A percentile compares a stretch with the other conserved stretches of the same genome.
Conservation (phyloP, 1,140 invertebrate species). For the Neotoxoptera formosana region DNA sequence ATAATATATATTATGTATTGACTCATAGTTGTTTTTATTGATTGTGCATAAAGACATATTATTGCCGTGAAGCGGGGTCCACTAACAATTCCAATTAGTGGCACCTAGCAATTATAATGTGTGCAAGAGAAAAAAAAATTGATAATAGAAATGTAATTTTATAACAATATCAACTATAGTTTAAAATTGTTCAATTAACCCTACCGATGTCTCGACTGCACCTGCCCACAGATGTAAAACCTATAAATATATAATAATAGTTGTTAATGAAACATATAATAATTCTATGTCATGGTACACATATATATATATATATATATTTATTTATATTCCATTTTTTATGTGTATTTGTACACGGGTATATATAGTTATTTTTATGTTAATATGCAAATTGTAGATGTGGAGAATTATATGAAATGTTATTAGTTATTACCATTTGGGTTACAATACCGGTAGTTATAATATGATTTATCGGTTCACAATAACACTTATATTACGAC, state of each 20-base stretch:
- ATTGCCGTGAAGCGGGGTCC: neutral
- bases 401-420: conserved; percentile 13
- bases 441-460: neutral
- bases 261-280: neutral
- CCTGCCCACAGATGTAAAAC: neutral
- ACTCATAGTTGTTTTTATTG: neutral
- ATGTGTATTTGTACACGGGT: neutral
- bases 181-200: neutral
- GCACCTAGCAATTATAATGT: conserved; percentile 4
- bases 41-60: conserved; percentile 18
- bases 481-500: neutral
- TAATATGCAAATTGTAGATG: neutral
- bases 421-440: neutral
- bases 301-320: no score
- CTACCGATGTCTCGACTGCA: neutral
- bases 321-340: neutral
- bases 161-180: neutral
- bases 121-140: neutral
- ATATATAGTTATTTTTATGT: neutral
- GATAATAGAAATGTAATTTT: neutral
- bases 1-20: neutral
- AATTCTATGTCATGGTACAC: neutral
- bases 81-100: neutral
- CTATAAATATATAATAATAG: neutral
- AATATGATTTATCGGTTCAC: neutral